Base-by-base conservation (phyloP, 1,140 invertebrate species). In the Eueides isabella region DNA sequence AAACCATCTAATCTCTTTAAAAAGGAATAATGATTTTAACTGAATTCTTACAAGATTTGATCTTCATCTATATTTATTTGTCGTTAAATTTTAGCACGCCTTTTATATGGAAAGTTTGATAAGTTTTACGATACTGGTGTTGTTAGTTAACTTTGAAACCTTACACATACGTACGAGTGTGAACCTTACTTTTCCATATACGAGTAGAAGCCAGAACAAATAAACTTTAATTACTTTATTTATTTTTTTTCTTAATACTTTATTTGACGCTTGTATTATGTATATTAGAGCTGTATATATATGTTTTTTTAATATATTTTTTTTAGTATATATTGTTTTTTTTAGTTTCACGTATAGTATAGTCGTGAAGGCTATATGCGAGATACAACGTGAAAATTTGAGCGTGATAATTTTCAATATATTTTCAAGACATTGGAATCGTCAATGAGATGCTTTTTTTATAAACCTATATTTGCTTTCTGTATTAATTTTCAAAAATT, bases 101-200 rank as follows among this genome's bases (percentile, higher is more conserved):
- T 55, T 26, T 55, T 55, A 55, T 55, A 26, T 26, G 48, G 26
- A 55, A 55, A 55, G 48, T 55, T 55, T 55, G 23, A 55, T 55
- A 26, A 55, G 48, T 55, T 55, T 55, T 55, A 55, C 48, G 23
- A 55, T 55, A 55, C 48, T 55, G 48, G 26, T 55, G 48, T 55
- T 55, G 48, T 55, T 55, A 55, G 48, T 55, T 9, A 5, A 55
- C 48, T 55, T n/a, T 55, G 48, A 26, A 55, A 55, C 5, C 48
- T 55, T 55, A 26, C 11, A 55, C 11, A 23, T 55, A 55, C 16
- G 19, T 23, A 11, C 6, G 5, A 44, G 23, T 44, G 7, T 2
- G 6, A 7, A 48, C 41, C 7, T 48, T 19, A 19, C 41, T 16
- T 38, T 16, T n/a, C n/a, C 35, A 0, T 38, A 38, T 38, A n/a